A percentile compares a stretch with the other conserved stretches of the same genome.
These are phyloP conservation scores for Araneus ventricosus DNA, from an alignment of 1,140 invertebrate genomes.

Conservation along the genomic window DNA sequence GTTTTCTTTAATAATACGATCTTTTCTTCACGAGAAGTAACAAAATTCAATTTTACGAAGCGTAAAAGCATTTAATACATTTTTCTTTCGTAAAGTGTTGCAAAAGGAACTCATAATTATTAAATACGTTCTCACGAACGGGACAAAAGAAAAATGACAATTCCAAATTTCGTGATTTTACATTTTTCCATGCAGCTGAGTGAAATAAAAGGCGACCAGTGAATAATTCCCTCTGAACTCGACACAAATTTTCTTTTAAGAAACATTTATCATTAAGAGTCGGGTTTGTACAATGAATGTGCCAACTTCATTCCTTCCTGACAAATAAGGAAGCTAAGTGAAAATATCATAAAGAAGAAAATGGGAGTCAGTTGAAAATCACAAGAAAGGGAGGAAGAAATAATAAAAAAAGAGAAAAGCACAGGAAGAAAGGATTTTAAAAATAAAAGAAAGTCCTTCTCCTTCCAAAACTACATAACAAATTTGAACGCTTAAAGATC, in stretches of 20 bases:
- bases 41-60: neutral
- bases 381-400: neutral
- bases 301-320: conserved; percentile 54
- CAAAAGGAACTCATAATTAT: conserved; percentile 15
- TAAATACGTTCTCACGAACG: neutral
- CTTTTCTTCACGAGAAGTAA: neutral
- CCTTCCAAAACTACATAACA: conserved; percentile 21
- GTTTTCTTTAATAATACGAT: neutral
- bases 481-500: conserved; percentile 31
- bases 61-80: neutral
- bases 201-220: conserved; percentile 18
- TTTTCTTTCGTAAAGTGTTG: neutral
- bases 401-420: conserved; percentile 14
- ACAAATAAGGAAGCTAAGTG: conserved; percentile 60
- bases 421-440: neutral
- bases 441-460: conserved; percentile 34
- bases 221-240: conserved; percentile 21
- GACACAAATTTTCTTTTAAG: conserved; percentile 65
- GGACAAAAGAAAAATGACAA: conserved; percentile 23
- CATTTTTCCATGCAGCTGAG: neutral
- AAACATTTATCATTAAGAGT: conserved; percentile 64
- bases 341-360: conserved; percentile 44
- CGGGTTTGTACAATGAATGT: conserved; percentile 23
- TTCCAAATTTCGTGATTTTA: conserved; percentile 1
- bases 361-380: neutral